Percentiles rank a stretch among this genome's conserved stretches.
phyloP scores from a whole-genome alignment of 1,140 invertebrate species.

The Venturia canescens region DNA sequence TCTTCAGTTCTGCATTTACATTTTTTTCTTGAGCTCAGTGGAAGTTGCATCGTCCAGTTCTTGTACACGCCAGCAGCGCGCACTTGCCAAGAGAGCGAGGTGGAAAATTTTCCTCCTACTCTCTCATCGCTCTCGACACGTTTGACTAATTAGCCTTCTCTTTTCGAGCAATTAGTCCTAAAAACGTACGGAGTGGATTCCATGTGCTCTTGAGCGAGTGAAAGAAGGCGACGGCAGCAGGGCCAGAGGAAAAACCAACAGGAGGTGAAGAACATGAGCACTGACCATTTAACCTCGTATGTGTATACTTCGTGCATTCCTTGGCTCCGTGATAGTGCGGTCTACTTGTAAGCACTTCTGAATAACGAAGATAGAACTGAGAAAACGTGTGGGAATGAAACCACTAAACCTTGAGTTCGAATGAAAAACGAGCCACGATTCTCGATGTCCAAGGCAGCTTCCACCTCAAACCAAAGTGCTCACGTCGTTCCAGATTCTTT shows the following conservation, averaged over 20 bases:
- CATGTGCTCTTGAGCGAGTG: constrained; percentile 34
- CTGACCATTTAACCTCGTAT: not conserved
- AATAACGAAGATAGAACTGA: not conserved
- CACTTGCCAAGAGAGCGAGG: constrained; percentile 34
- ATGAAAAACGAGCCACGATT: constrained; percentile 5
- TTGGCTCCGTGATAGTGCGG: not conserved
- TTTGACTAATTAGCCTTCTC: constrained; percentile 54
- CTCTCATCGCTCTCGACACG: constrained; percentile 48
- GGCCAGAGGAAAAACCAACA: not conserved
- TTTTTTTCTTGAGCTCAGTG: not conserved
- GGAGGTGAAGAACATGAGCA: not conserved
- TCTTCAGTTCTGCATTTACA: not conserved
- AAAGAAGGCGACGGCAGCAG: constrained; percentile 25
- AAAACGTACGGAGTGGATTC: constrained; percentile 45
- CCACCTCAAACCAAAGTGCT: not conserved
- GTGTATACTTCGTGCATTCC: not conserved
- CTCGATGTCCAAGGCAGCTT: not conserved
- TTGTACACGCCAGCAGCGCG: constrained; percentile 23
- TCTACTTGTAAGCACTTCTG: not conserved
- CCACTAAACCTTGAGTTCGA: not conserved
- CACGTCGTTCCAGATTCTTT: not conserved
- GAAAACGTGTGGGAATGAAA: not conserved
- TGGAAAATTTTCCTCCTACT: constrained; percentile 39
- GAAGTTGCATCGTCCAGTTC: not conserved
- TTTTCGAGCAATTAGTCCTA: constrained; percentile 57